These are phyloP conservation scores for Phanerotoma sp. DNA, from an alignment of 2,888 invertebrate species.

Conservation along the genomic window DNA sequence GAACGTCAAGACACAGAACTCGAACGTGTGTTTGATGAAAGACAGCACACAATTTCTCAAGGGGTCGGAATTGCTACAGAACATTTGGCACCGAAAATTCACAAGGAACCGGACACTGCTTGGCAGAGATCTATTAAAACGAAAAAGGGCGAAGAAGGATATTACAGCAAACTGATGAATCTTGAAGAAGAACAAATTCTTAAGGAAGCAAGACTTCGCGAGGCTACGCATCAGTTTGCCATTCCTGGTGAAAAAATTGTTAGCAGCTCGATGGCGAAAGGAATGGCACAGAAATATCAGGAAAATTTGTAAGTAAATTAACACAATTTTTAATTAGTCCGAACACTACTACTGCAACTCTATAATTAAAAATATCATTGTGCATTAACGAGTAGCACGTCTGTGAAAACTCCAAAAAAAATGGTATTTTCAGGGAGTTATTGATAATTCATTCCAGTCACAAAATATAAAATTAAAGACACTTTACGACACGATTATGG, in stretches of 20 bases:
- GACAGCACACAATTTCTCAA: conserved; percentile 70
- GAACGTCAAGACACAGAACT: conserved; percentile 82
- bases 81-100: conserved; percentile 64
- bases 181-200: conserved; percentile 83
- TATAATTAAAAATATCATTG: background rate
- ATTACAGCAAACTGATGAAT: conserved; percentile 78
- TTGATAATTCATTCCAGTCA: too few species aligned
- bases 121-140: conserved; percentile 83
- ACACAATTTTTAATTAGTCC: conserved; percentile 26
- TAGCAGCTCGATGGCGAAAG: conserved; percentile 74
- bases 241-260: conserved; percentile 83
- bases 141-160: conserved; percentile 76
- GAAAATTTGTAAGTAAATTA: conserved; percentile 75
- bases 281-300: conserved; percentile 87
- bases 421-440: too few species aligned
- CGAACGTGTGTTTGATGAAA: conserved; percentile 85
- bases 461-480: too few species aligned
- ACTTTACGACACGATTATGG: too few species aligned
- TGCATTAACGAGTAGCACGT: background rate
- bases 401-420: too few species aligned
- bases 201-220: conserved; percentile 78
- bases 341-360: background rate
- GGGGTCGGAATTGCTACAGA: conserved; percentile 63
- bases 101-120: conserved; percentile 75
- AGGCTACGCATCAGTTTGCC: conserved; percentile 77